Base-by-base conservation (phyloP, 2,888 invertebrate species). In the Allacma fusca region DNA sequence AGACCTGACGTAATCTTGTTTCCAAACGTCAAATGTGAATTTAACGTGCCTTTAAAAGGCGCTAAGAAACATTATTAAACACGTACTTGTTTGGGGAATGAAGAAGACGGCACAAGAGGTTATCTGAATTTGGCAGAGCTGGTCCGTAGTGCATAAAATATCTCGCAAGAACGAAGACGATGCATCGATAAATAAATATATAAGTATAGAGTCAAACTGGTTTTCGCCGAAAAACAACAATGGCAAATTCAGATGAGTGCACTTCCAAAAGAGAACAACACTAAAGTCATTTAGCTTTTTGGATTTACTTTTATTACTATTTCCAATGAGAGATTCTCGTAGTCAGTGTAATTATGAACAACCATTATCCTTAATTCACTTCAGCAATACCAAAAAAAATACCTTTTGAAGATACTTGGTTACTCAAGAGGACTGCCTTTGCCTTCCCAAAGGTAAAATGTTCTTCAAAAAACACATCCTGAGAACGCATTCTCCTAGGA, bases 21-120 rank as follows among this genome's bases (percentile, higher is more conserved):
- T 74, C 65, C 65, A 74, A 65, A 62, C 19, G 44, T 19, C 65
- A 64, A 44, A 67, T 74, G 40, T 65, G 24, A 65, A 74, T 50
- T 44, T 43, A 43, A 65, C 44, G 13, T 67, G 65, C 44, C 74
- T 74, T 74, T 74, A 67, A 74, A 65, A 74, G 74, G 74, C 43
- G 28, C 5, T 72, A 59, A 13, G 43, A n/a, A 64, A 40, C 64
- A 65, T 65, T 74, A 74, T 74, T 74, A 74, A 67, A 74, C 28
- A 28, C 50, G 50, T 57, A 57, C 71, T 57, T 71, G 71, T 71
- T 7, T 50, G 64, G 40, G 9, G 26, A 16, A n/a, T 28, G 50
- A 16, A 16, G 50, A 13, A 50, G 5, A 50, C 19, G 4, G n/a
- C 34, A 43, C 4, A 26, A 24, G 4, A n/a, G 21, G 29, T n/a